A percentile compares a stretch with the other conserved stretches of the same genome.
phyloP scores from a whole-genome alignment of 2,113 vertebrate species.

The zebrafish (Danio rerio) region GRCz12tu NC_133184.1:31022501-31023000 shows the following conservation, averaged over 20 bases:
- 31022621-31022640: conserved; percentile 82
- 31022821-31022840: conserved; percentile 2
- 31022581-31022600: conserved; percentile 44
- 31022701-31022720: conserved; percentile 78
- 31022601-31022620: conserved; percentile 59
- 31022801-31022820: conserved; percentile 20
- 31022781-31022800: conserved; percentile 72
- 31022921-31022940: not conserved
- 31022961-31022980: not conserved
- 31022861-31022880: not conserved
- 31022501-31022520: not conserved
- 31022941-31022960: not conserved
- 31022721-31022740: conserved; percentile 78
- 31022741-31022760: conserved; percentile 75
- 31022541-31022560: conserved; percentile 15
- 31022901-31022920: not conserved
- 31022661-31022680: conserved; percentile 74
- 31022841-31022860: conserved; percentile 2
- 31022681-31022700: conserved; percentile 79
- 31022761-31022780: conserved; percentile 76
- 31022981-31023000: not conserved
- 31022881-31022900: not conserved
- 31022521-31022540: conserved; percentile 11
- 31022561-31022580: conserved; percentile 16
- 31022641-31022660: conserved; percentile 74